A percentile compares a stretch with the other conserved stretches of the same genome.
phyloP scores from a whole-genome alignment of 2,113 vertebrate genomes.

The Trematocara nigrifrons region DNA sequence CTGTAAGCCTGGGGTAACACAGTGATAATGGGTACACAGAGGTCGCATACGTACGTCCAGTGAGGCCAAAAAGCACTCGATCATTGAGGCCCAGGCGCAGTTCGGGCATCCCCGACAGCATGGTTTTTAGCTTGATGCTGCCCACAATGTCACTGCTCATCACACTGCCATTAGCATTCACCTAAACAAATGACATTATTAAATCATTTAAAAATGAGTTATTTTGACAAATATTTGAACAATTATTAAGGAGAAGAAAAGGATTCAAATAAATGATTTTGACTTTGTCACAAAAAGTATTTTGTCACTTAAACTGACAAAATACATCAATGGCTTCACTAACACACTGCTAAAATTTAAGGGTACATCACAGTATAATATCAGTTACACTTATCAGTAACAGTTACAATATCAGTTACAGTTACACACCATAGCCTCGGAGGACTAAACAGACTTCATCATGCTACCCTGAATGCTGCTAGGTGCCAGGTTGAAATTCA shows the following conservation, averaged over 20 bases:
- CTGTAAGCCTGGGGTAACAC: background rate
- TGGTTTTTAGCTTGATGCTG: slow-evolving; percentile 86
- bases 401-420: background rate
- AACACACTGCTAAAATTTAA: background rate
- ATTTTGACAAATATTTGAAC: background rate
- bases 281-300: background rate
- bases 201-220: background rate
- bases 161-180: slow-evolving; percentile 84
- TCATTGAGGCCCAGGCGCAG: slow-evolving; percentile 88
- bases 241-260: background rate
- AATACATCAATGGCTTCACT: background rate
- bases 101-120: slow-evolving; percentile 91
- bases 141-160: slow-evolving; percentile 91
- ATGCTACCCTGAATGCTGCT: background rate
- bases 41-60: slow-evolving; percentile 76
- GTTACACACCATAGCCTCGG: background rate
- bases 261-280: background rate
- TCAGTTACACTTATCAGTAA: background rate
- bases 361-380: background rate
- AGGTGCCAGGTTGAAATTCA: background rate
- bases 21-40: background rate
- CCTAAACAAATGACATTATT: slow-evolving; percentile 59
- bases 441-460: background rate
- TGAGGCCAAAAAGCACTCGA: slow-evolving; percentile 84
- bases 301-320: background rate